phyloP scores from a whole-genome alignment of 35 echinoderm and acorn worm species.

The Heliocidaris erythrogramma region DNA sequence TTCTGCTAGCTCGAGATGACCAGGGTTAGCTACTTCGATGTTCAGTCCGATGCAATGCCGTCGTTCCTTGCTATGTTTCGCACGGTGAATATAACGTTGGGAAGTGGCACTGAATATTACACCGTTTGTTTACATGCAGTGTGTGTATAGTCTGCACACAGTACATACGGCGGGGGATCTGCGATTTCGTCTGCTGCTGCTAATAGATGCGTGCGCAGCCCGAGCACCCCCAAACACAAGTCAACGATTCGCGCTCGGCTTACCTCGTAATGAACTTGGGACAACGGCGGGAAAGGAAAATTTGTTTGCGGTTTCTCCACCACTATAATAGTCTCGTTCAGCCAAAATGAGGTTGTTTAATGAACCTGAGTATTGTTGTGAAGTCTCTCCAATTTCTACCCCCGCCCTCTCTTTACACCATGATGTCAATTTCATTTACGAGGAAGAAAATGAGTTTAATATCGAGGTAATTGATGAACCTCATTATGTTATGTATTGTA shows the following conservation, averaged over 20 bases:
- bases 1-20: neutral
- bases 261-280: slow-evolving; percentile 38
- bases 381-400: neutral
- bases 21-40: neutral
- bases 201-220: slow-evolving; percentile 15
- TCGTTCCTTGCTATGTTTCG: neutral
- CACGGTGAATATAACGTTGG: neutral
- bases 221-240: neutral
- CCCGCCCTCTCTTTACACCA: neutral
- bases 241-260: neutral
- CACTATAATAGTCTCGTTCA: neutral
- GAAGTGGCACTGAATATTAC: neutral
- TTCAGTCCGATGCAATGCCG: neutral
- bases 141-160: slow-evolving; percentile 30
- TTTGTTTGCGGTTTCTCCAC: slow-evolving; percentile 40
- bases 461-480: neutral
- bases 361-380: neutral
- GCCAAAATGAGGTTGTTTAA: slow-evolving; percentile 48
- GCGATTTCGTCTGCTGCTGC: neutral
- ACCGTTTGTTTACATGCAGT: slow-evolving; percentile 40
- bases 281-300: neutral
- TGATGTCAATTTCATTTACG: neutral
- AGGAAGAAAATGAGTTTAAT: neutral
- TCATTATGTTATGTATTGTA: neutral
- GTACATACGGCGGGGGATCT: neutral